phyloP scores from a whole-genome alignment of 2,888 invertebrate species.

The Eledona agricola region DNA sequence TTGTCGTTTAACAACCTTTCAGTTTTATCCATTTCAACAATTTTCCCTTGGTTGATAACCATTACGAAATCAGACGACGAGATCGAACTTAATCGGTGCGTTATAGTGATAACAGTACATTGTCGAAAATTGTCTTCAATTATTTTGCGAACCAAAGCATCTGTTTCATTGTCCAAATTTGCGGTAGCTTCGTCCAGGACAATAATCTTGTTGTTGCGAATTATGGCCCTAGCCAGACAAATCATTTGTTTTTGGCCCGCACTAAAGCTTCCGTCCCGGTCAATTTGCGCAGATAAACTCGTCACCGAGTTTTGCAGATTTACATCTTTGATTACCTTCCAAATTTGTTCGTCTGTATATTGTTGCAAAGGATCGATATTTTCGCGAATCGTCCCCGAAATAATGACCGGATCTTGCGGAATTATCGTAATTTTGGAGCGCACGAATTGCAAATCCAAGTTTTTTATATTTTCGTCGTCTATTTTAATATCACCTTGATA shows the following conservation, averaged over 20 bases:
- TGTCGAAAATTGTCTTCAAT: slow-evolving; percentile 62
- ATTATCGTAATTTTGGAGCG: slow-evolving; percentile 65
- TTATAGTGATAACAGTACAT: slow-evolving; percentile 64
- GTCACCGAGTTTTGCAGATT: slow-evolving; percentile 55
- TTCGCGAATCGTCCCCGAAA: slow-evolving; percentile 66
- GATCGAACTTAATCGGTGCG: slow-evolving; percentile 60
- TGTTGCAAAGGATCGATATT: slow-evolving; percentile 51
- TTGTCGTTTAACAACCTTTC: slow-evolving; percentile 37
- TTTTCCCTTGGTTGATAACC: slow-evolving; percentile 63
- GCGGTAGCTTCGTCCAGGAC: slow-evolving; percentile 67
- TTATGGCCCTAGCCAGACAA: slow-evolving; percentile 65
- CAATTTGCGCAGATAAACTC: slow-evolving; percentile 45
- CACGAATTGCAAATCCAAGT: slow-evolving; percentile 63
- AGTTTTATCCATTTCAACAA: slow-evolving; percentile 38
- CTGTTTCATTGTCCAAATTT: slow-evolving; percentile 65
- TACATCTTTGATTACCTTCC: slow-evolving; percentile 57
- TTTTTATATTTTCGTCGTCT: slow-evolving; percentile 49
- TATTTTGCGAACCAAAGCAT: slow-evolving; percentile 62
- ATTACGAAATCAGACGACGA: slow-evolving; percentile 66
- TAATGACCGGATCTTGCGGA: slow-evolving; percentile 65
- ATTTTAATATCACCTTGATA: slow-evolving; percentile 74
- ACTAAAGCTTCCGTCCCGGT: slow-evolving; percentile 39
- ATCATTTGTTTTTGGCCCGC: slow-evolving; percentile 65
- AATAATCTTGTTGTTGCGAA: slow-evolving; percentile 62
- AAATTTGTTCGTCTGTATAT: slow-evolving; percentile 50